These are phyloP conservation scores for Ramphastos sulfuratus DNA, from an alignment of 2,113 vertebrate genomes.

Conservation along the genomic window DNA sequence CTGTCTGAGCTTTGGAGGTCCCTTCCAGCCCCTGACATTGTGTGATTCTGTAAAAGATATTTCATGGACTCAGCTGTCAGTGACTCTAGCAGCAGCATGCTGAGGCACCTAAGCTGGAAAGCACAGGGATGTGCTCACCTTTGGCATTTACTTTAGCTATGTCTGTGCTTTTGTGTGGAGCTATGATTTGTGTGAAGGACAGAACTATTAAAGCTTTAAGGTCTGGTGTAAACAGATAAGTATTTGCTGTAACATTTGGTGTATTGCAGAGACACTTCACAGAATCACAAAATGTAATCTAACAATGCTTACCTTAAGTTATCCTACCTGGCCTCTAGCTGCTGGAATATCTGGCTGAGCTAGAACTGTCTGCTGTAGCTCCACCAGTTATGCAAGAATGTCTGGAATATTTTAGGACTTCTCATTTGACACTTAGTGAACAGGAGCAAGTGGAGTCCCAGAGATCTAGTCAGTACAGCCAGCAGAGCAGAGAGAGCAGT, in stretches of 20 bases:
- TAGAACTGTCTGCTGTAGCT: background rate
- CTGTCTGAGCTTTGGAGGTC: too few relatives aligned
- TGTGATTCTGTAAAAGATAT: background rate
- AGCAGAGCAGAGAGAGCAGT: background rate
- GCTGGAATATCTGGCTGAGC: background rate
- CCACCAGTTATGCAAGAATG: background rate
- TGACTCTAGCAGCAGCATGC: background rate
- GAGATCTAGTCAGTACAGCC: background rate
- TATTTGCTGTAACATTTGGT: background rate
- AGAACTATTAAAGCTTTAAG: slow-evolving; percentile 6
- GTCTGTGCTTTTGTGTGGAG: background rate
- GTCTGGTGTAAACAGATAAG: background rate
- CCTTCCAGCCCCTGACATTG: too few relatives aligned
- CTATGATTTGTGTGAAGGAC: background rate
- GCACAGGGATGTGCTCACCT: background rate
- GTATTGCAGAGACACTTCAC: background rate
- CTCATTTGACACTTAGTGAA: background rate
- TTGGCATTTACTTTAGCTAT: background rate
- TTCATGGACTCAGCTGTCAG: too few relatives aligned
- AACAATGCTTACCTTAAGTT: background rate
- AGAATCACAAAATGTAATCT: background rate
- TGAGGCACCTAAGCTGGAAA: background rate
- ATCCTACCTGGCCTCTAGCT: background rate
- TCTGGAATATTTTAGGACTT: background rate
- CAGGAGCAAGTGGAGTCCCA: background rate